Evolutionary conservation across 1,140 invertebrate species (phyloP).

Genomic region (Gerris buenoi): DNA sequence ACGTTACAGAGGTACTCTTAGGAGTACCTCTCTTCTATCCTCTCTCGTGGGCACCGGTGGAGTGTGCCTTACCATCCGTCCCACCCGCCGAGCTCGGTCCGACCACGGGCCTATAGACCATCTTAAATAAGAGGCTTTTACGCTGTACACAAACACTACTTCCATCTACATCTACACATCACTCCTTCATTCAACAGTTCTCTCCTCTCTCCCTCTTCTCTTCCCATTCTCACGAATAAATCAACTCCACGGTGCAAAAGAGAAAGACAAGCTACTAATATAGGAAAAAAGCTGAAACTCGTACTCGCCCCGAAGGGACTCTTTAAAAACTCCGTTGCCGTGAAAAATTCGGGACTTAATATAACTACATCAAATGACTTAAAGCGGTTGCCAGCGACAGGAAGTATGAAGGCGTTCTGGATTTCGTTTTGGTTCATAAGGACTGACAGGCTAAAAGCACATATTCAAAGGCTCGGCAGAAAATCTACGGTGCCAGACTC

Average conservation of each 20-base stretch:
- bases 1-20: background rate
- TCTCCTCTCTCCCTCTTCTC: background rate
- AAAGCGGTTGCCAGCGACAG: background rate
- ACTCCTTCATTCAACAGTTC: background rate
- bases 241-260: background rate
- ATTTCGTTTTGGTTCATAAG: background rate
- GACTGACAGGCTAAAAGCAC: background rate
- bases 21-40: too few species aligned
- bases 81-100: background rate
- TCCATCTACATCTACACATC: background rate
- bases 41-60: too few species aligned
- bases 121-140: background rate
- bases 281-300: background rate
- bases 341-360: background rate
- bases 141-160: background rate
- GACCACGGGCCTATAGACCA: background rate
- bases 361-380: background rate
- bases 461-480: background rate
- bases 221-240: background rate
- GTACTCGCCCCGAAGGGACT: background rate
- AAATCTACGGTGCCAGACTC: too few species aligned
- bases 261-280: background rate
- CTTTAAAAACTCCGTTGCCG: background rate
- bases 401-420: background rate
- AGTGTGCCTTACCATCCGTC: background rate